A percentile compares a stretch with the other conserved stretches of the same genome.
phyloP scores from a whole-genome alignment of 2,888 invertebrate species.

The Cephus pygmeus region DNA sequence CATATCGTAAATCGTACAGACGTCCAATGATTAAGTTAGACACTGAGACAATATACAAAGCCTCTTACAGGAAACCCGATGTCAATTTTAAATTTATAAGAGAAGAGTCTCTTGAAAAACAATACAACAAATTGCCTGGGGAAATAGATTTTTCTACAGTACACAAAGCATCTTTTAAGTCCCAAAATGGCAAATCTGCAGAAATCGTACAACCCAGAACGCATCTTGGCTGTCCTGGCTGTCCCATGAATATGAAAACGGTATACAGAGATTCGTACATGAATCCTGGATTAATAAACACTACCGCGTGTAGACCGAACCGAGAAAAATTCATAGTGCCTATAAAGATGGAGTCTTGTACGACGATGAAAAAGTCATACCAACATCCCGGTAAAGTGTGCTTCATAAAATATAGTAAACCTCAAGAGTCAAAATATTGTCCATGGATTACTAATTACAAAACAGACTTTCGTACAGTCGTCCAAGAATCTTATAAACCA shows the following conservation, averaged over 20 bases:
- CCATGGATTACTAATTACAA: slow-evolving; percentile 29
- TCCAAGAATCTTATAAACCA: slow-evolving; percentile 31
- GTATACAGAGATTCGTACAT: slow-evolving; percentile 36
- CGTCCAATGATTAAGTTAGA: slow-evolving; percentile 22
- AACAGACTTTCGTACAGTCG: slow-evolving; percentile 39
- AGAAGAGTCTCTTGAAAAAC: too few relatives aligned
- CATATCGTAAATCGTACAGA: slow-evolving; percentile 7
- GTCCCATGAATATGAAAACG: slow-evolving; percentile 30
- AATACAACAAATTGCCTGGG: slow-evolving; percentile 15
- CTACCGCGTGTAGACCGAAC: slow-evolving; percentile 22
- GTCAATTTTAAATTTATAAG: too few relatives aligned
- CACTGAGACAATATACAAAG: slow-evolving; percentile 30
- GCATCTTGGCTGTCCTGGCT: slow-evolving; percentile 31
- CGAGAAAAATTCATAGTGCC: slow-evolving; percentile 18
- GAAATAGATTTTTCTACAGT: slow-evolving; percentile 33
- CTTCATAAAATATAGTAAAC: slow-evolving; percentile 13
- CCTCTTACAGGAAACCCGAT: slow-evolving; percentile 23
- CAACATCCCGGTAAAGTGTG: slow-evolving; percentile 8
- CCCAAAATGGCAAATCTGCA: slow-evolving; percentile 16
- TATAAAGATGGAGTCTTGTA: slow-evolving; percentile 32
- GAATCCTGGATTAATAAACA: slow-evolving; percentile 28
- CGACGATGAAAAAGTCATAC: slow-evolving; percentile 40
- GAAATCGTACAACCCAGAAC: slow-evolving; percentile 29
- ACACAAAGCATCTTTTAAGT: slow-evolving; percentile 34
- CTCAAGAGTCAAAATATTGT: slow-evolving; percentile 7